Percentiles rank a stretch among this genome's conserved stretches.
phyloP scores from a whole-genome alignment of 2,888 invertebrate species.

The Nysson spinosus region DNA sequence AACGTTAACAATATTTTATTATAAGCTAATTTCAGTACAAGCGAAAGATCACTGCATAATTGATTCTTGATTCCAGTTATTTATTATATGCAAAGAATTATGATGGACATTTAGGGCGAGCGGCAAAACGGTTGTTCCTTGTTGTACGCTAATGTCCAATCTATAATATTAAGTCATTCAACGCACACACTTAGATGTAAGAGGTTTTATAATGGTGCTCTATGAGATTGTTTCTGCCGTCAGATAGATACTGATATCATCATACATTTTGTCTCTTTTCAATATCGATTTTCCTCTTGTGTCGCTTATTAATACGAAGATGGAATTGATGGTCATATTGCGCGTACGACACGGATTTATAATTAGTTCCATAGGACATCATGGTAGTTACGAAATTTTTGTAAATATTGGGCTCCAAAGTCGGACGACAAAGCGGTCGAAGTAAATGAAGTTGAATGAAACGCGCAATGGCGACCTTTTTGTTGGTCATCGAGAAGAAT shows the following conservation, averaged over 20 bases:
- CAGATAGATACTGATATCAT: constrained; percentile 34
- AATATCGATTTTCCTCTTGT: constrained; percentile 10
- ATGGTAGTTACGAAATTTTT: constrained; percentile 62
- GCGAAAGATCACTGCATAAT: too few species aligned
- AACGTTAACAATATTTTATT: too few species aligned
- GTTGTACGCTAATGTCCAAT: constrained; percentile 41
- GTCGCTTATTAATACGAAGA: constrained; percentile 21
- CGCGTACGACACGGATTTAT: constrained; percentile 9
- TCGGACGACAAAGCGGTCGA: constrained; percentile 4
- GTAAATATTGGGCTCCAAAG: constrained; percentile 61
- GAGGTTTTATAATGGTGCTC: constrained; percentile 71
- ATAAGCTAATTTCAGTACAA: too few species aligned
- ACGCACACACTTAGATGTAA: constrained; percentile 71
- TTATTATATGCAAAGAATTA: neutral
- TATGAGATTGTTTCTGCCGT: constrained; percentile 48
- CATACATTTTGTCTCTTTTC: constrained; percentile 20
- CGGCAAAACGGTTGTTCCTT: constrained; percentile 22
- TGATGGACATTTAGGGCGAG: neutral
- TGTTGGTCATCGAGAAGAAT: constrained; percentile 10
- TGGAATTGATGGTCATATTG: constrained; percentile 18
- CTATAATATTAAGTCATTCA: constrained; percentile 70
- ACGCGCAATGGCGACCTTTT: constrained; percentile 14
- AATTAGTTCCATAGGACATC: constrained; percentile 61
- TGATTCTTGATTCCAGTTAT: too few species aligned
- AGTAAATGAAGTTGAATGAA: constrained; percentile 8